phyloP scores from a whole-genome alignment of 2,888 invertebrate species.

The Drosophila heteroneura region DNA sequence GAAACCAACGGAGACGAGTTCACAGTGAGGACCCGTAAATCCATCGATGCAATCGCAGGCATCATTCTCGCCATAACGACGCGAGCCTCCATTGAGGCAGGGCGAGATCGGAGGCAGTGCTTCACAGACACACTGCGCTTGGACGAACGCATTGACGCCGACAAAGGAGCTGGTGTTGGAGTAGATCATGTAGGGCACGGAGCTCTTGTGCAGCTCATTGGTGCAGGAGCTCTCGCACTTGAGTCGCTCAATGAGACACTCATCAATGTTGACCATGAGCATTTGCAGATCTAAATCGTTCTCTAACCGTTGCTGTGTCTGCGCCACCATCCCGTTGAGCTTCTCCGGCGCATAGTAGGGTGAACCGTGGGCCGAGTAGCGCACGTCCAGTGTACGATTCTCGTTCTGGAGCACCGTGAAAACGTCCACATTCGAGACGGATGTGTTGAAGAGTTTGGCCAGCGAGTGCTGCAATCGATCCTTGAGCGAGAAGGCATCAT shows the following conservation, averaged over 20 bases:
- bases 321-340: conserved; percentile 93
- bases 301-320: conserved; percentile 90
- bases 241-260: conserved; percentile 92
- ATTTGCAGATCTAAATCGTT: conserved; percentile 90
- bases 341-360: conserved; percentile 96
- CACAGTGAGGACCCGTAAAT: conserved; percentile 94
- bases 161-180: conserved; percentile 98
- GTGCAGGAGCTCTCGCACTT: conserved; percentile 92
- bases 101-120: conserved; percentile 69
- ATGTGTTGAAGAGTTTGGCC: conserved; percentile 91
- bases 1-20: conserved; percentile 94
- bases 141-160: conserved; percentile 94
- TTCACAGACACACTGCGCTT: conserved; percentile 91
- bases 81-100: conserved; percentile 92
- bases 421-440: conserved; percentile 94
- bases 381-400: conserved; percentile 90
- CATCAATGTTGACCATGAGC: conserved; percentile 95
- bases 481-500: conserved; percentile 82
- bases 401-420: conserved; percentile 94
- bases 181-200: conserved; percentile 92
- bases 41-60: conserved; percentile 93
- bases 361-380: conserved; percentile 97
- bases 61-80: conserved; percentile 87
- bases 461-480: conserved; percentile 87
- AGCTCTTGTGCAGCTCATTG: conserved; percentile 91